These are phyloP conservation scores for Ammospiza nelsoni DNA, from an alignment of 2,113 vertebrate species.

Conservation along the genomic window DNA sequence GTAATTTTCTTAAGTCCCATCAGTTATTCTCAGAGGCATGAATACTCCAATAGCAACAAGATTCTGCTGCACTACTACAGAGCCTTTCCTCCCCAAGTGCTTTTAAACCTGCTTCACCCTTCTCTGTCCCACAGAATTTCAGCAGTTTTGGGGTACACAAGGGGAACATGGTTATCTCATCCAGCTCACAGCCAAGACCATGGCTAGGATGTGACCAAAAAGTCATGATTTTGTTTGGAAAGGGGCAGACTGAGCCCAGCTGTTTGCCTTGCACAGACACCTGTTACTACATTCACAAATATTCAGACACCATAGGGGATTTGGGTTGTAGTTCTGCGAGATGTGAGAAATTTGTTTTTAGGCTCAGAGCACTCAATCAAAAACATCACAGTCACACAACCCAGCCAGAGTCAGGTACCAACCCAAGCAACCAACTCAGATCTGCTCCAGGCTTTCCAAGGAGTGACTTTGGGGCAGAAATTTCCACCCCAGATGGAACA, in stretches of 20 bases:
- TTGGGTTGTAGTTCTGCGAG: background rate
- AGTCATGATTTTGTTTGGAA: background rate
- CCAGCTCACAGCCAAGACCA: rapidly evolving
- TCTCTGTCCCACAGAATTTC: background rate
- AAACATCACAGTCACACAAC: background rate
- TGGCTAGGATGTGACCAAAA: background rate
- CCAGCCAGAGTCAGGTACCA: background rate
- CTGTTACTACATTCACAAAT: background rate
- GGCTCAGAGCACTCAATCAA: rapidly evolving
- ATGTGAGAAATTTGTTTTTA: background rate
- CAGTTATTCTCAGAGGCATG: background rate
- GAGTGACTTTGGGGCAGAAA: background rate
- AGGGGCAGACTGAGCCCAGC: background rate
- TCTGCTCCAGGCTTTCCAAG: background rate
- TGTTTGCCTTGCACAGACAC: too few relatives aligned
- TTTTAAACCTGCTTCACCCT: background rate
- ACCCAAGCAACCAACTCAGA: background rate
- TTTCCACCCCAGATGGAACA: background rate
- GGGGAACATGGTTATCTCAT: background rate
- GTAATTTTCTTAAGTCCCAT: background rate
- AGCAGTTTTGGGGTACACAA: background rate
- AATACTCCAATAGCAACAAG: background rate
- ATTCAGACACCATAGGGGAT: background rate
- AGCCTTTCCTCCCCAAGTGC: background rate
- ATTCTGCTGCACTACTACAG: background rate